phyloP scores from a whole-genome alignment of 1,140 invertebrate genomes.

The Diprion similis region DNA sequence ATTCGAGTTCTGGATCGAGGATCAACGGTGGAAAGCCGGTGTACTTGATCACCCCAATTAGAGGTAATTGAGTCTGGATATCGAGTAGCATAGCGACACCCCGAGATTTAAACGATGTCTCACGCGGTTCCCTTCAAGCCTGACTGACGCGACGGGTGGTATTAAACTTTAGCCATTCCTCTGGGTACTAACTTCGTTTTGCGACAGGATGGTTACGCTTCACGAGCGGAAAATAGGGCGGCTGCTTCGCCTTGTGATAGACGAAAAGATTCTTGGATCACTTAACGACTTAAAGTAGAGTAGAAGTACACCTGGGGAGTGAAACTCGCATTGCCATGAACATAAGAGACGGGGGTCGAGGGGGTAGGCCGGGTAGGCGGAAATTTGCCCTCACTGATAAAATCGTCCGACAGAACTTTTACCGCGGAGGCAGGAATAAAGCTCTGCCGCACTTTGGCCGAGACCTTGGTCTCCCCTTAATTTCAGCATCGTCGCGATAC shows the following conservation, averaged over 20 bases:
- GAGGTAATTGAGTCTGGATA: too few species aligned
- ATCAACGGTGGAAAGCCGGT: too few species aligned
- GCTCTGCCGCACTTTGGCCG: too few species aligned
- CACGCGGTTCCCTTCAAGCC: neutral
- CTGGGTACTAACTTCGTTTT: neutral
- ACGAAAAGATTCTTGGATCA: neutral
- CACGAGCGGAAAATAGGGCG: neutral
- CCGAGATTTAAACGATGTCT: neutral
- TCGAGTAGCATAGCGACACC: too few species aligned
- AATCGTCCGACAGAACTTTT: neutral
- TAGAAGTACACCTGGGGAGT: neutral
- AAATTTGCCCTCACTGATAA: neutral
- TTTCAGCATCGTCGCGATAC: neutral
- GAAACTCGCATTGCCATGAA: neutral
- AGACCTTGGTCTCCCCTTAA: too few species aligned
- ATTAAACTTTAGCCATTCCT: neutral
- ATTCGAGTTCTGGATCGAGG: too few species aligned
- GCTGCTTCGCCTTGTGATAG: neutral
- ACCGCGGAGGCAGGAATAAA: neutral
- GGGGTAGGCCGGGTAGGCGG: neutral
- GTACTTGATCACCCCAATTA: too few species aligned
- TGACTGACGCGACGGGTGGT: neutral
- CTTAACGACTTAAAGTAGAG: neutral
- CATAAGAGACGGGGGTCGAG: neutral
- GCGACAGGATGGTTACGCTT: neutral